Conservation (phyloP, 2,113 vertebrate species). For the Paralichthys olivaceus region DNA sequence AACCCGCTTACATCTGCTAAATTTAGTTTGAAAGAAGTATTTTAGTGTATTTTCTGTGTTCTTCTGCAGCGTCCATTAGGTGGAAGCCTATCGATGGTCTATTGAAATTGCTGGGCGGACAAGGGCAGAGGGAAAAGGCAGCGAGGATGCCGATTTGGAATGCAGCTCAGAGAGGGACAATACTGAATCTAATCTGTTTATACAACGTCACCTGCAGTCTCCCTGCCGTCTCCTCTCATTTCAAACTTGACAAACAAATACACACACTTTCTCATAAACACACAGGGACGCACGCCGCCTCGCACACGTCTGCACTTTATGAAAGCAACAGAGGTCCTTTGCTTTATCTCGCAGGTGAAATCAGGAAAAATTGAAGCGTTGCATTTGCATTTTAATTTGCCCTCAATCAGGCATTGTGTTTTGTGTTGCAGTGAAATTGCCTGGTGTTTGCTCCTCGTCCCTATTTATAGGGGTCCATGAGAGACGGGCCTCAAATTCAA, state of each 20-base stretch:
- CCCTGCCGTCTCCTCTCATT: constrained; percentile 61
- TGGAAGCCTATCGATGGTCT: constrained; percentile 5
- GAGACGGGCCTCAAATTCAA: constrained; percentile 66
- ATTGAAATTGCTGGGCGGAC: constrained; percentile 9
- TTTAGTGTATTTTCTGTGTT: neutral
- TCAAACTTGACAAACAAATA: constrained; percentile 67
- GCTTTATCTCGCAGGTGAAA: constrained; percentile 73
- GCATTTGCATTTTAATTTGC: constrained; percentile 85
- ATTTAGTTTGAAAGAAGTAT: neutral
- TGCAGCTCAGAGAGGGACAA: constrained; percentile 61
- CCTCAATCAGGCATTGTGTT: constrained; percentile 78
- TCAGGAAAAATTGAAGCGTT: constrained; percentile 72
- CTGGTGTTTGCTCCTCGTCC: constrained; percentile 68
- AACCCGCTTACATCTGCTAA: no score
- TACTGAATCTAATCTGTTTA: constrained; percentile 76
- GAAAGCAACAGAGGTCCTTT: constrained; percentile 55
- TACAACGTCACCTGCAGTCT: constrained; percentile 67
- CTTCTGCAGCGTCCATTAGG: neutral
- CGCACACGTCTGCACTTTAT: constrained; percentile 28
- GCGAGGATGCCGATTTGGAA: constrained; percentile 52
- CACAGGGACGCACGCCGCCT: constrained; percentile 11
- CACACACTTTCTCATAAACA: constrained; percentile 41
- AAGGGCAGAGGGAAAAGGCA: constrained; percentile 37
- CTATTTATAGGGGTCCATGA: constrained; percentile 60
- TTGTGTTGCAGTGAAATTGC: constrained; percentile 68